These are phyloP conservation scores for Sebastes dallii DNA, from an alignment of 2,797 vertebrate genomes.

Conservation along the genomic window DNA sequence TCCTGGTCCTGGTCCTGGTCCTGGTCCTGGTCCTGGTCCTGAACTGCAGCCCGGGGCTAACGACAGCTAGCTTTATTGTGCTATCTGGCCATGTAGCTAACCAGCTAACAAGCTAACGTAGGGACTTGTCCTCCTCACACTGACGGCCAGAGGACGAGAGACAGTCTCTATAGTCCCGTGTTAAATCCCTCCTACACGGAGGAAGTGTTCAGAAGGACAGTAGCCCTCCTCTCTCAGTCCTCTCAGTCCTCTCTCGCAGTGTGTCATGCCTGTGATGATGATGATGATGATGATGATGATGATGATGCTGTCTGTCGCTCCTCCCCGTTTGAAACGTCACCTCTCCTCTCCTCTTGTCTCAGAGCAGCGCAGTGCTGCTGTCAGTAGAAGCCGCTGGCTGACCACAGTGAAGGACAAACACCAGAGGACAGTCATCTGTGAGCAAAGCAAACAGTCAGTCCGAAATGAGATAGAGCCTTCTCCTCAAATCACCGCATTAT, in stretches of 20 bases:
- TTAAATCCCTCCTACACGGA: background rate
- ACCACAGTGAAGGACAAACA: constrained; percentile 7
- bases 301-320: constrained; percentile 4
- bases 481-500: background rate
- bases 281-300: too few relatives aligned
- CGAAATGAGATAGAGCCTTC: too few relatives aligned
- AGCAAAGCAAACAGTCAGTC: too few relatives aligned
- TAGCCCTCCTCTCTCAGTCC: background rate
- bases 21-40: constrained; percentile 2
- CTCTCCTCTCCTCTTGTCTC: background rate
- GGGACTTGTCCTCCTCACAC: background rate
- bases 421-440: background rate
- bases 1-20: constrained; percentile 6
- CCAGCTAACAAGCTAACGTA: background rate
- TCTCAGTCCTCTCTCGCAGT: background rate
- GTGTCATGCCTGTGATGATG: constrained; percentile 6
- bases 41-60: constrained; percentile 34
- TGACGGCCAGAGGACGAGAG: background rate
- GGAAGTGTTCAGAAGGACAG: constrained; percentile 13
- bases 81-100: constrained; percentile 50
- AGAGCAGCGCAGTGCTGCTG: constrained; percentile 6
- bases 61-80: constrained; percentile 53
- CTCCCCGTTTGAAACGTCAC: constrained; percentile 36
- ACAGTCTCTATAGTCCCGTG: background rate
- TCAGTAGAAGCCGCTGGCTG: background rate